phyloP scores from a whole-genome alignment of 1,140 invertebrate species.

The Ephestia elutella region DNA sequence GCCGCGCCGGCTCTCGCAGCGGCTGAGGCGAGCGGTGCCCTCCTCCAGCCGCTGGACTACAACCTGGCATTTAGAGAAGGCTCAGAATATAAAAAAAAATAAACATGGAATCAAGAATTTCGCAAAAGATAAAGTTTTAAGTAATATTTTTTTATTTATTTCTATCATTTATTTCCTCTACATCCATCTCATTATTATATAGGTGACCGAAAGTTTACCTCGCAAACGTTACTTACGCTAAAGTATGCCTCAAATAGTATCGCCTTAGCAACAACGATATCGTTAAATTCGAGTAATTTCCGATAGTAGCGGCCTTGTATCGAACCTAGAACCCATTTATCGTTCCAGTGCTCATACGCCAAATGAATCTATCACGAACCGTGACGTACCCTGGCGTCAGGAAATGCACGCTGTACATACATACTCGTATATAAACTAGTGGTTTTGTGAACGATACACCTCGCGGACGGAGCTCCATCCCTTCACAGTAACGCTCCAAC shows the following conservation, averaged over 20 bases:
- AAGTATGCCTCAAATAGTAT: too few relatives aligned
- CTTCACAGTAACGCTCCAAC: too few relatives aligned
- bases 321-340: background rate
- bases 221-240: too few relatives aligned
- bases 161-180: too few relatives aligned
- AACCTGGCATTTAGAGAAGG: conserved; percentile 46
- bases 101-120: too few relatives aligned
- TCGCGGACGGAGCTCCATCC: too few relatives aligned
- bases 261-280: background rate
- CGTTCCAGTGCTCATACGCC: background rate
- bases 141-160: too few relatives aligned
- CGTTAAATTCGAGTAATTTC: background rate
- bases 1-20: conserved; percentile 86
- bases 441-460: too few relatives aligned
- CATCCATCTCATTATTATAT: too few relatives aligned
- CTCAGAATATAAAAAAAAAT: background rate
- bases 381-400: background rate
- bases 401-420: background rate
- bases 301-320: background rate
- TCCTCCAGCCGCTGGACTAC: conserved; percentile 86
- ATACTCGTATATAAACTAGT: too few relatives aligned
- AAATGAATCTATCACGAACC: background rate
- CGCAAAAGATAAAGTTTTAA: too few relatives aligned
- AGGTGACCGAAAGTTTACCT: too few relatives aligned
- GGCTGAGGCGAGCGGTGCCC: conserved; percentile 61